Percentiles rank a stretch among this genome's conserved stretches.
Conservation (phyloP, 1,140 invertebrate species). For the Nasonia giraulti region DNA sequence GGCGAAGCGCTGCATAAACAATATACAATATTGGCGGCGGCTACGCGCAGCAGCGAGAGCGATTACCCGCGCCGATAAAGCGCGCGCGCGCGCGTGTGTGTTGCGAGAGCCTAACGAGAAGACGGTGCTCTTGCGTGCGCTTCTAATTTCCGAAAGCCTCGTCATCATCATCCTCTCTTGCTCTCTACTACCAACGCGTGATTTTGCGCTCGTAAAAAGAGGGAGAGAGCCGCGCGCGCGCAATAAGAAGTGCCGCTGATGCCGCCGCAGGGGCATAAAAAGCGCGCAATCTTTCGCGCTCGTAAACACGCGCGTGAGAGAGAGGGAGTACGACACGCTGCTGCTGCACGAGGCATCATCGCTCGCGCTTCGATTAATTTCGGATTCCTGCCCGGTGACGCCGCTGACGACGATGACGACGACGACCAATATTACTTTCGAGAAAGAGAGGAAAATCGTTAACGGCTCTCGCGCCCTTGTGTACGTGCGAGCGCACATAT, state of each 20-base stretch:
- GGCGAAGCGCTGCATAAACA: slow-evolving; percentile 1
- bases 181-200: neutral
- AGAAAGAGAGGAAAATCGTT: slow-evolving; percentile 32
- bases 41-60: too few relatives aligned
- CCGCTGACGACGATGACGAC: too few relatives aligned
- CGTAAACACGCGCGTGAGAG: neutral
- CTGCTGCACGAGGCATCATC: neutral
- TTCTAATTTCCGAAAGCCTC: slow-evolving; percentile 27
- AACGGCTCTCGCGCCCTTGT: neutral
- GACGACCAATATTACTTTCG: neutral
- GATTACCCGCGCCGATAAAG: slow-evolving; percentile 7
- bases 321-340: neutral
- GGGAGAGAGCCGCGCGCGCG: neutral
- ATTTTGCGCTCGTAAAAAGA: neutral
- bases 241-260: neutral
- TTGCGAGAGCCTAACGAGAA: slow-evolving; percentile 6
- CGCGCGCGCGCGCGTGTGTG: neutral
- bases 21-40: slow-evolving; percentile 17
- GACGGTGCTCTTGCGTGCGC: neutral
- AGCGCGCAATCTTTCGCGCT: neutral
- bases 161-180: too few relatives aligned
- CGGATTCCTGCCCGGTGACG: neutral
- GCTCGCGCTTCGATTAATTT: neutral
- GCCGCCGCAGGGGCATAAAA: slow-evolving; percentile 7
- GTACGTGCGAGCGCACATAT: neutral